Base-by-base conservation (phyloP, 64 coral and sea anemone genomes). In the Stylophora pistillata region DNA sequence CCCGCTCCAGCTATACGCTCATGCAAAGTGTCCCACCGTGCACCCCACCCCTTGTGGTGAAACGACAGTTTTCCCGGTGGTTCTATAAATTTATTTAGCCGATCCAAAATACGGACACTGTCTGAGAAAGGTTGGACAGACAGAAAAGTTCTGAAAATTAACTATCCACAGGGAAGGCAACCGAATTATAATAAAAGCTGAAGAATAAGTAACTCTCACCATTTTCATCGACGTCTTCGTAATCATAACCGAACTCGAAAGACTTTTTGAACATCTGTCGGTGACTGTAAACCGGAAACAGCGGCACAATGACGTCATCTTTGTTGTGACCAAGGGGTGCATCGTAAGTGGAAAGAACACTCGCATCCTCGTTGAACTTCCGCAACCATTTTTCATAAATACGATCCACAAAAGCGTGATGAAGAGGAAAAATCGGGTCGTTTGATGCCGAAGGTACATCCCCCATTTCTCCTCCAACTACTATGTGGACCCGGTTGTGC, bases 201-300 rank as follows among this genome's bases (percentile, higher is more conserved):
- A 47, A 47, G 7, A 3, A 47, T 47, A n/a, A n/a, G n/a, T 47
- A 3, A 47, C 7, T 47, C 63, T 66, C 10, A 73, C 71, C 86
- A 15, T 95, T 69, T 58, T 91, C 32, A 69, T 91, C 93, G 64
- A 95, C 62, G 74, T 91, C 93, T 77, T 95, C 89, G 34, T 95
- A 95, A 20, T 82, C 60, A 66, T 95, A 95, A 25, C 93, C 93
- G 28, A 95, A 91, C 16, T 95, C 93, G 29, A 73, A 66, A 3
- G 93, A 95, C 17, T 82, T 75, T 82, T 89, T 95, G 56, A 95
- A 95, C 88, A 95, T 64, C 17, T 95, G 62, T 54, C 88, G 15
- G 57, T 95, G 93, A 52, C 61, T 91, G 73, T 86, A 91, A 9
- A 81, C 25, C 21, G 93, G 93, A 32, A 95, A 95, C 21, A 95